Evolutionary conservation across 1,140 invertebrate species (phyloP), one percentile per base, ranked within the genome.

Genomic region (Zophobas morio): DNA sequence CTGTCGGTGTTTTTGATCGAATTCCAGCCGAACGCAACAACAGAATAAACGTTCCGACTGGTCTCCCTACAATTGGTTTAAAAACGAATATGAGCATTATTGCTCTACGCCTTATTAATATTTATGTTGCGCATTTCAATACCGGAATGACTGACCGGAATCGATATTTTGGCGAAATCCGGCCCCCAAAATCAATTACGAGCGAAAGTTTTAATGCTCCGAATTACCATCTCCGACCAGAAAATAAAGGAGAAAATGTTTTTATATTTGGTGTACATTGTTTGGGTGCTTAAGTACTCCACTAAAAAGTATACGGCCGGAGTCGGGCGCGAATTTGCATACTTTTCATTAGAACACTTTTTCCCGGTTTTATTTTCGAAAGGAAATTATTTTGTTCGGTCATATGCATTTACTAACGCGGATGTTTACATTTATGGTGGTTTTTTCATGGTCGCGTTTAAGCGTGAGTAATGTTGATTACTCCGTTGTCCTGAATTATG

Each of bases 281-380:
- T 60, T 39, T 1, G 56, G 56, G 36, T 60, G 36, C 56, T 60
- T 39, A 60, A 60, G 56, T 60, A 37, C 56, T 60, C 36, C 56
- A 8, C 35, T 60, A 60, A 60, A 60, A 60, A 60, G 56, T 60
- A n/a, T 60, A 60, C 36, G 56, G 36, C 32, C 56, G n/a, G 53
- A 54, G 33, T 60, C 36, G 32, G 37, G n/a, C 53, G 53, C 35
- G 35, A 6, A 60, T 66, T 42, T 66, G 60, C 60, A 66, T 46
- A 66, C 60, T 42, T 66, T 66, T 66, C 60, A 66, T 66, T 66
- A 66, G 32, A 46, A 40, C 60, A 40, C 39, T 46, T 66, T 66
- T 66, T 63, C 6, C 35, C 56, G 6, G 35, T 66, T 42, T 66
- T 66, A 42, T 66, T 66, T 33, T 2, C 3, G 8, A 37, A 35